Evolutionary conservation across 1,140 invertebrate species (phyloP).

Genomic region (Macrocentrus cingulum): DNA sequence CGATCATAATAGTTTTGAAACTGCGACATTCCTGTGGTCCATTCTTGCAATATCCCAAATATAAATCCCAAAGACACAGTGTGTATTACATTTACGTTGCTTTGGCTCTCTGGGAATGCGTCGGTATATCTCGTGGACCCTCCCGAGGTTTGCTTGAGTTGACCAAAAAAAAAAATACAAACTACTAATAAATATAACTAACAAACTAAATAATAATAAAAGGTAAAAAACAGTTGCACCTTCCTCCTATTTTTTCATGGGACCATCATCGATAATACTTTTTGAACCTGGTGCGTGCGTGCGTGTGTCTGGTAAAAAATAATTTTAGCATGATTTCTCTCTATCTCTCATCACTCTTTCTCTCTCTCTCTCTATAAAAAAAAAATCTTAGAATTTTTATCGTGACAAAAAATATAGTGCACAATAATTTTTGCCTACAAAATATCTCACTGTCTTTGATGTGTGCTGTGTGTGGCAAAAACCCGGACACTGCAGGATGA

Average conservation of each 20-base stretch:
- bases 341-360: constrained; percentile 17
- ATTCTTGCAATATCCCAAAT: constrained; percentile 6
- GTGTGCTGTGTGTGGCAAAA: background rate
- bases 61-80: constrained; percentile 46
- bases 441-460: background rate
- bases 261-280: constrained; percentile 10
- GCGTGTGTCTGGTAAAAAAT: constrained; percentile 27
- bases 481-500: constrained; percentile 6
- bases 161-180: constrained; percentile 56
- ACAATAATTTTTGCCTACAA: background rate
- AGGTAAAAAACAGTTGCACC: constrained; percentile 61
- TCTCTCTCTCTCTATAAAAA: constrained; percentile 8
- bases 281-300: constrained; percentile 42
- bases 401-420: background rate
- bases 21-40: constrained; percentile 1
- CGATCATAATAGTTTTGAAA: background rate
- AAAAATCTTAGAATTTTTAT: background rate
- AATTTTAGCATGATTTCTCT: constrained; percentile 19
- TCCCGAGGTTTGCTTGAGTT: constrained; percentile 62
- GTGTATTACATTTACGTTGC: constrained; percentile 62
- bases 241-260: constrained; percentile 49
- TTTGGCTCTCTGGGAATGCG: constrained; percentile 65
- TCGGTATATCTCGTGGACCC: constrained; percentile 62
- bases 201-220: too few relatives aligned
- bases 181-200: too few relatives aligned